Base-by-base conservation (phyloP, 2,113 vertebrate species). In the Pandion haliaetus region DNA sequence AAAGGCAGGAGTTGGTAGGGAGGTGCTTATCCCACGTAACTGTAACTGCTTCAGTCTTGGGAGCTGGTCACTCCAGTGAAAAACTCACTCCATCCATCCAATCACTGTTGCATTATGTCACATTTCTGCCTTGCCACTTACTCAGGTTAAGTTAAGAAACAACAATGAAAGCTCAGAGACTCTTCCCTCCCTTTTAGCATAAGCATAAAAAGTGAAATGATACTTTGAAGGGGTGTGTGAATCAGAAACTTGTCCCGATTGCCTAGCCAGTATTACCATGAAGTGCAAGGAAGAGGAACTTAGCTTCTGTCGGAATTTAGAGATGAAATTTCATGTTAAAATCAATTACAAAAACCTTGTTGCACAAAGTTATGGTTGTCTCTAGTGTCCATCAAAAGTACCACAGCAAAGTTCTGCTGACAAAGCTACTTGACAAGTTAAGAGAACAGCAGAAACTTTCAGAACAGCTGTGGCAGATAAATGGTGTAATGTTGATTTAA, bases 401-500 rank as follows among this genome's bases (percentile, higher is more conserved):
- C 57, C 0, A 2, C 66, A 65, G 88, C 17, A 3, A 40, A 65
- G 80, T 70, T 95, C 79, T 95, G 96, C 95, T 97, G 97, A 96
- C 16, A 0, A 70, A 95, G 95, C 86, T 65, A 20, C 91, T 82
- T 80, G 94, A 44, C 82, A 40, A 79, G 73, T 91, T 93, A 14
- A 62, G 82, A 88, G 82, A 94, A 50, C 34, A 74, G 72, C 54
- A 70, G 59, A 83, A 96, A 88, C 72, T 83, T 93, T 83, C 59
- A 55, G 57, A 96, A 79, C 23, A 92, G 95, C 88, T 88, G 92
- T 96, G 82, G 80, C 76, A 88, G 94, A 82, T 73, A 88, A 94
- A 65, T 54, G 58, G n/a, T 81, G 74, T 71, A 57, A 54, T 44
- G 86, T 79, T 62, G 63, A 74, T 76, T 89, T 91, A 82, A 95